phyloP scores from a whole-genome alignment of 2,888 invertebrate species.

The Drosophila emarginata region DNA sequence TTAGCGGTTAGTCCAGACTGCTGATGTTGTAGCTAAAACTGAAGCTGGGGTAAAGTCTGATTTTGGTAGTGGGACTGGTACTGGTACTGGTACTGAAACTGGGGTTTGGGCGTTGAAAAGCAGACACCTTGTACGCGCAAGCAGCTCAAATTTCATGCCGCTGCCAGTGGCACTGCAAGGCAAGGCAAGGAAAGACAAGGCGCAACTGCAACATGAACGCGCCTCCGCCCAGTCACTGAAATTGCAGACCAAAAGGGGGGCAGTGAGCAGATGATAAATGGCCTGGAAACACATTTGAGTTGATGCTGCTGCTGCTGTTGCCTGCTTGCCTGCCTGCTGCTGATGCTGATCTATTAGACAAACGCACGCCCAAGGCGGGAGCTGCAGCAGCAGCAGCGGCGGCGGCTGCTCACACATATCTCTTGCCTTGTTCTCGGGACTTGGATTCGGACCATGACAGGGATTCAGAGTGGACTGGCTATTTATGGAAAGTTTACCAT shows the following conservation, averaged over 20 bases:
- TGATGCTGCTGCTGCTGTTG: constrained; percentile 49
- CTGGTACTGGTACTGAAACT: not conserved
- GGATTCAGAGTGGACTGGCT: constrained; percentile 44
- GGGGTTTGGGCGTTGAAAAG: constrained; percentile 67
- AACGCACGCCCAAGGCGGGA: constrained; percentile 67
- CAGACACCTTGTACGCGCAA: constrained; percentile 72
- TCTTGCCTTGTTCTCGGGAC: constrained; percentile 16
- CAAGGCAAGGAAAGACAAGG: no score
- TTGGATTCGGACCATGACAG: not conserved
- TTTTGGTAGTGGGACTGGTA: constrained; percentile 4
- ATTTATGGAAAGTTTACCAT: constrained; percentile 70
- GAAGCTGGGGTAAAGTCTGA: constrained; percentile 8
- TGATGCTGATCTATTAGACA: constrained; percentile 73
- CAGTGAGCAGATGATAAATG: constrained; percentile 67
- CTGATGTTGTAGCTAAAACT: not conserved
- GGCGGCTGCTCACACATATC: constrained; percentile 41
- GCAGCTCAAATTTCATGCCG: constrained; percentile 69
- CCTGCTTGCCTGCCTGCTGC: constrained; percentile 20
- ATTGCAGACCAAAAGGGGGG: constrained; percentile 66
- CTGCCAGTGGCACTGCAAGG: constrained; percentile 23
- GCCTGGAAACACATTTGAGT: constrained; percentile 71
- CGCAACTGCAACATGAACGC: constrained; percentile 57
- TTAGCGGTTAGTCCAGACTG: constrained; percentile 54
- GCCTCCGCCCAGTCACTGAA: constrained; percentile 59
- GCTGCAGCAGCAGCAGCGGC: not conserved